Evolutionary conservation across 2,888 invertebrate species (phyloP).

Genomic region (Ormyrus thymus): DNA sequence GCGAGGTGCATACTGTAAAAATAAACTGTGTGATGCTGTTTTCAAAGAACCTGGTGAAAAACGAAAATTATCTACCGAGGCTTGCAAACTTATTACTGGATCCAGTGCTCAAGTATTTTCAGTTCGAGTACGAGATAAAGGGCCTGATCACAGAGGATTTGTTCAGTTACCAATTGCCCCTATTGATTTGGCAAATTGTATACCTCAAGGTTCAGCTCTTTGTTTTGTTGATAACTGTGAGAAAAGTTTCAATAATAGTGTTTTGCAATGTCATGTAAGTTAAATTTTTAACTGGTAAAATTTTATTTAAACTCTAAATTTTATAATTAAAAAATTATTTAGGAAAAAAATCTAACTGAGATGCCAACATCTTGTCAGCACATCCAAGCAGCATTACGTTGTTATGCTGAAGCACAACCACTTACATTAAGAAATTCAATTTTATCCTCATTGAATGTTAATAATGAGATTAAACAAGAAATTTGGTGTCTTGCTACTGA

Average conservation of each 20-base stretch:
- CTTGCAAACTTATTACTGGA: slow-evolving; percentile 81
- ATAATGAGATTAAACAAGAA: slow-evolving; percentile 79
- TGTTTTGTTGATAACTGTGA: slow-evolving; percentile 80
- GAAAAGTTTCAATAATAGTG: slow-evolving; percentile 77
- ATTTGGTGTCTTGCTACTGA: slow-evolving; percentile 80
- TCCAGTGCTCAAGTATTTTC: slow-evolving; percentile 81
- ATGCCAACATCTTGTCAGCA: slow-evolving; percentile 77
- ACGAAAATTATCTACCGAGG: slow-evolving; percentile 78
- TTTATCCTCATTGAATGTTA: slow-evolving; percentile 78
- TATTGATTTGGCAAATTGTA: slow-evolving; percentile 72
- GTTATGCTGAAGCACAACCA: slow-evolving; percentile 79
- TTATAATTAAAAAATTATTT: slow-evolving; percentile 39
- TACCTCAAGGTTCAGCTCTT: slow-evolving; percentile 73
- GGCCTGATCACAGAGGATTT: slow-evolving; percentile 84
- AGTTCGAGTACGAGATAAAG: slow-evolving; percentile 81
- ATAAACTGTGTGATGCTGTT: slow-evolving; percentile 81
- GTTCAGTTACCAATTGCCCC: slow-evolving; percentile 77
- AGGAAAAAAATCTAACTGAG: slow-evolving; percentile 68
- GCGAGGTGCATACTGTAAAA: slow-evolving; percentile 84
- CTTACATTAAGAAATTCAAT: slow-evolving; percentile 80
- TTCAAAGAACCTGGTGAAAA: slow-evolving; percentile 80
- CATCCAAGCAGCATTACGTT: slow-evolving; percentile 80
- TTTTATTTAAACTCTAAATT: not conserved
- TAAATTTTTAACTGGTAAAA: slow-evolving; percentile 17
- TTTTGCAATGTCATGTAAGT: slow-evolving; percentile 77